Base-by-base conservation (phyloP, 2,797 vertebrate species). In the Todus mexicanus region DNA sequence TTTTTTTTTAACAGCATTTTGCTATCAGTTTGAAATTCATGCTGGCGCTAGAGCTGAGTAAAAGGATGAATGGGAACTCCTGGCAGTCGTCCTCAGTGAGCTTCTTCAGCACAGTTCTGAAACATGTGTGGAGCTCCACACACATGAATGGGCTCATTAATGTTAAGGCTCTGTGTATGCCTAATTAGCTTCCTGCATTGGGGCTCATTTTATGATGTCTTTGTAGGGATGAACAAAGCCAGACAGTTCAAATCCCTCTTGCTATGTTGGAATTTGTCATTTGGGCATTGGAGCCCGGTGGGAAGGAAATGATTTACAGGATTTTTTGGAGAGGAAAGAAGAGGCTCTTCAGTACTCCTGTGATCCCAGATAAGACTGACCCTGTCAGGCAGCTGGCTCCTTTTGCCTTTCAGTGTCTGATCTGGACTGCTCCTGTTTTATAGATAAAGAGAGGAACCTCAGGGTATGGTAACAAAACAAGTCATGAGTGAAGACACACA, bases 401-500 rank as follows among this genome's bases (percentile, higher is more conserved):
- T 80, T 89, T 80, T 53, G 48, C 63, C 66, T 50, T 50, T 57
- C 21, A 40, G 42, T 77, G 85, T 59, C 83, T 93, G 61, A 88
- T 90, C 92, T 85, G 63, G 43, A n/a, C 76, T 92, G 93, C 74
- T 92, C 74, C 91, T 80, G 22, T 72, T 54, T 87, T 83, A 43
- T 51, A 84, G 43, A 91, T 70, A 77, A 94, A 90, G 76, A 87
- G 75, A 81, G 76, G 75, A 92, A 45, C 73, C 78, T 85, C 77
- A 43, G 63, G 84, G 79, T 84, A 81, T 56, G 65, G 70, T 93
- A 81, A 93, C 77, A 96, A 95, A 97, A 94, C 4, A 6, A 92
- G 94, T 89, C 79, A 87, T 85, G 89, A 96, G 64, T 91, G 33
- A 93, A 94, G 95, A 94, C 90, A 89, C 93, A 95, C 70, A 82